These are phyloP conservation scores for Aphodius sticticus DNA, from an alignment of 2,888 invertebrate genomes.

Conservation along the genomic window DNA sequence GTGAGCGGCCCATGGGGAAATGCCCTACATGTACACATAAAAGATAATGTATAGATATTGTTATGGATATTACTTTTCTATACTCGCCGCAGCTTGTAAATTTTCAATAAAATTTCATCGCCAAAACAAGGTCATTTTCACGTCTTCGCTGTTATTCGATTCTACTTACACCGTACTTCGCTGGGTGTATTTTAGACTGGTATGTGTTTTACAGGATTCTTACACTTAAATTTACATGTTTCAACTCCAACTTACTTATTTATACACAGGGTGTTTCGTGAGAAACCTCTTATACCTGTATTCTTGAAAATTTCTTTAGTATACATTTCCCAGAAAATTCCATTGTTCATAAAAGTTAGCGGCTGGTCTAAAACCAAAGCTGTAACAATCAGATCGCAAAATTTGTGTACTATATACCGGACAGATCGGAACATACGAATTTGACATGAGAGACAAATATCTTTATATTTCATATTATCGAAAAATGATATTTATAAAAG, in stretches of 20 bases:
- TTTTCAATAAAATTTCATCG: slow-evolving; percentile 38
- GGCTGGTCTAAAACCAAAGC: no score
- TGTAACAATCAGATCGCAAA: no score
- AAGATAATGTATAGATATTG: slow-evolving; percentile 55
- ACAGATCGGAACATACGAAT: no score
- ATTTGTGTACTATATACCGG: no score
- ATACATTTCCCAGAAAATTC: no score
- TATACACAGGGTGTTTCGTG: no score
- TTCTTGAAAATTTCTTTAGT: no score
- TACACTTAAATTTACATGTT: not conserved
- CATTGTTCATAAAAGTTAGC: no score
- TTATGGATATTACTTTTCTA: slow-evolving; percentile 54
- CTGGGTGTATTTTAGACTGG: not conserved
- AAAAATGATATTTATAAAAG: no score
- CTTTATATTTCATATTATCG: no score
- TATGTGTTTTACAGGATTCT: not conserved
- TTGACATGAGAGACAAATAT: no score
- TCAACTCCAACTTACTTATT: not conserved
- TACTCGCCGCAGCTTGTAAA: slow-evolving; percentile 50
- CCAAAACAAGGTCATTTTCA: not conserved
- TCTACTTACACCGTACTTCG: not conserved
- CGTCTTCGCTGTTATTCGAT: slow-evolving; percentile 4
- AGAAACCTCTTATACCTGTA: no score
- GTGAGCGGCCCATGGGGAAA: slow-evolving; percentile 43
- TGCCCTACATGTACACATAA: slow-evolving; percentile 47